phyloP scores from a whole-genome alignment of 2,888 invertebrate species.

The Amblyjoppa fuscipennis region DNA sequence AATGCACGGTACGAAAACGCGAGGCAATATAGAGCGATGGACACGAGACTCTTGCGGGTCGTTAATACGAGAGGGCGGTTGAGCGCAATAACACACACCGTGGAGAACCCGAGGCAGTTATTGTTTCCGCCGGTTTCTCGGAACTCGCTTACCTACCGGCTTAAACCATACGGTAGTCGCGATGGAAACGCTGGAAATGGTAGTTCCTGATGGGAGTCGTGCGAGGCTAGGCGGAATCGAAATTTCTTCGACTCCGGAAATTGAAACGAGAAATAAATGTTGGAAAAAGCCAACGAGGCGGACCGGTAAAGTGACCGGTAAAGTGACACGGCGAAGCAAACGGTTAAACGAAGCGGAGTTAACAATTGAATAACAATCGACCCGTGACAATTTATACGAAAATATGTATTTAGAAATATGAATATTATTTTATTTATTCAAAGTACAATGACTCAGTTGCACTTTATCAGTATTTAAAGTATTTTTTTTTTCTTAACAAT shows the following conservation, averaged over 20 bases:
- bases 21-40: slow-evolving; percentile 44
- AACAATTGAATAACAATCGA: too few species aligned
- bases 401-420: too few species aligned
- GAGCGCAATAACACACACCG: background rate
- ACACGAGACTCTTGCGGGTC: slow-evolving; percentile 55
- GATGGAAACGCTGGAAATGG: background rate
- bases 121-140: slow-evolving; percentile 66
- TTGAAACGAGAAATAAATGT: slow-evolving; percentile 10
- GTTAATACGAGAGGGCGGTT: slow-evolving; percentile 54
- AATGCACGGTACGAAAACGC: slow-evolving; percentile 41
- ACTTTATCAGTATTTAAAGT: background rate
- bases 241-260: slow-evolving; percentile 44
- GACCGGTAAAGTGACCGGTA: background rate
- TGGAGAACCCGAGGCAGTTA: slow-evolving; percentile 45
- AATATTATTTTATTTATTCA: background rate
- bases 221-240: slow-evolving; percentile 20
- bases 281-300: background rate
- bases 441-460: too few species aligned
- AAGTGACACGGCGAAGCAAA: background rate
- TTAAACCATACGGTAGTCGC: slow-evolving; percentile 5
- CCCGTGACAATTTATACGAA: too few species aligned
- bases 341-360: background rate
- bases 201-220: background rate
- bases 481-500: background rate
- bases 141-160: slow-evolving; percentile 46